Base-by-base conservation (phyloP, 53 echinoderm and acorn worm species). In the Echinarachnius parma region DNA sequence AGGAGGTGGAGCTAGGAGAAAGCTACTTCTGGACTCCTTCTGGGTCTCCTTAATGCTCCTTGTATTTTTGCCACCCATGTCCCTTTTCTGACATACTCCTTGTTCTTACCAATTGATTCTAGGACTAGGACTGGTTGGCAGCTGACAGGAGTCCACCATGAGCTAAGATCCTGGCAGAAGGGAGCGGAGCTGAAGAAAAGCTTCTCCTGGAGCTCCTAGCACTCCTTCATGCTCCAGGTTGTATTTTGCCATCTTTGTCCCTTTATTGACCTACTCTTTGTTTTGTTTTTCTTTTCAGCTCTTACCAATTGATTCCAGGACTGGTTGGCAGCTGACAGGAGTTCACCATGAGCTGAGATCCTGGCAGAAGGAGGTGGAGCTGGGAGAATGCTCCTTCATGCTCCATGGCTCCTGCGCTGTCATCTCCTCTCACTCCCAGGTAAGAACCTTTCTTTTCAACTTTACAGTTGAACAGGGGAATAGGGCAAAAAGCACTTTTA, bases 21-120 rank as follows among this genome's bases (percentile, higher is more conserved):
- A 56, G 61, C 25, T 48, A 22, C 13, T 80, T 75, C 46, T n/a
- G n/a, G n/a, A n/a, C n/a, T n/a, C n/a, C n/a, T n/a, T n/a, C n/a
- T n/a, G n/a, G n/a, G n/a, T n/a, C n/a, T n/a, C n/a, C n/a, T 80
- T 75, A 34, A 68, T 31, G 21, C 76, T 89, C 52, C 75, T 75
- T 59, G 89, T 84, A 35, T 80, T 66, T 35, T 64, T 62, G 31
- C 69, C 84, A 28, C 52, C 77, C 10, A 31, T 89, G 28, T 34
- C 63, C 25, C 63, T 64, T 31, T 53, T 57, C 52, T 61, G 81
- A 4, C 60, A 84, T n/a, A n/a, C n/a, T n/a, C n/a, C n/a, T n/a
- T n/a, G 91, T 62, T 91, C 21, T 44, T 91, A 15, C 91, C 91
- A 0, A 75, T 91, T 21, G 78, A 84, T 21, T 59, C 91, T 11